These are phyloP conservation scores for Actinemys pallida DNA, from an alignment of 2,113 vertebrate species.

Conservation along the genomic window DNA sequence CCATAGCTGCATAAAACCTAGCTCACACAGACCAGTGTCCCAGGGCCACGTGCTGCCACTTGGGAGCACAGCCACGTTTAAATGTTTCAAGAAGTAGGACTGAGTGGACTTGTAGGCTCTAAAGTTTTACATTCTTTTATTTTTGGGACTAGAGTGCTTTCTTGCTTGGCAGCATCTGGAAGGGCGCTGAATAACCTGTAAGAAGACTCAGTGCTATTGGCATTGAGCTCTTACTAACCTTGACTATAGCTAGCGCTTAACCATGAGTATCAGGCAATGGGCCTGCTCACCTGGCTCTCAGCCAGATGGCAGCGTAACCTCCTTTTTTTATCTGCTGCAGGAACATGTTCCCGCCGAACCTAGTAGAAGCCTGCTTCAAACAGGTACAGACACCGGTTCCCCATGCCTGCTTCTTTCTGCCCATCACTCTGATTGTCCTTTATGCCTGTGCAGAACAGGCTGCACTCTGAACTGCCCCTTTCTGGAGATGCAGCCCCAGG, in stretches of 20 bases:
- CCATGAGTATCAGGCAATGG: background rate
- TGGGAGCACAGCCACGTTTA: background rate
- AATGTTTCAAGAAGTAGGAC: background rate
- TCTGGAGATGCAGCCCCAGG: background rate
- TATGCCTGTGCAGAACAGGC: rapidly evolving
- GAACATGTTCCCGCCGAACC: constrained; percentile 98
- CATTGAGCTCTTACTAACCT: background rate
- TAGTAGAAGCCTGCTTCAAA: constrained; percentile 97
- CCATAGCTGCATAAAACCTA: background rate
- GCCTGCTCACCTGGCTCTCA: background rate
- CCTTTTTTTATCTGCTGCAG: constrained; percentile 77
- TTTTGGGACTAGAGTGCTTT: background rate
- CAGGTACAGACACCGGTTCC: constrained; percentile 84
- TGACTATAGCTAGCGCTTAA: background rate
- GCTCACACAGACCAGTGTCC: background rate
- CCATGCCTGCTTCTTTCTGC: background rate
- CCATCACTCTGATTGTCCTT: background rate
- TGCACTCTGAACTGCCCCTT: background rate
- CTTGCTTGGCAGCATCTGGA: background rate
- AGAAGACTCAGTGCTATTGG: background rate
- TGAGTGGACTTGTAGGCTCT: too few species aligned
- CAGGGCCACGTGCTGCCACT: background rate
- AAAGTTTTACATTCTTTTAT: too few species aligned
- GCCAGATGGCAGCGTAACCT: background rate
- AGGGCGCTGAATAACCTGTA: background rate